These are phyloP conservation scores for Drosophila asahinai DNA, from an alignment of 1,140 invertebrate genomes.

Conservation along the genomic window DNA sequence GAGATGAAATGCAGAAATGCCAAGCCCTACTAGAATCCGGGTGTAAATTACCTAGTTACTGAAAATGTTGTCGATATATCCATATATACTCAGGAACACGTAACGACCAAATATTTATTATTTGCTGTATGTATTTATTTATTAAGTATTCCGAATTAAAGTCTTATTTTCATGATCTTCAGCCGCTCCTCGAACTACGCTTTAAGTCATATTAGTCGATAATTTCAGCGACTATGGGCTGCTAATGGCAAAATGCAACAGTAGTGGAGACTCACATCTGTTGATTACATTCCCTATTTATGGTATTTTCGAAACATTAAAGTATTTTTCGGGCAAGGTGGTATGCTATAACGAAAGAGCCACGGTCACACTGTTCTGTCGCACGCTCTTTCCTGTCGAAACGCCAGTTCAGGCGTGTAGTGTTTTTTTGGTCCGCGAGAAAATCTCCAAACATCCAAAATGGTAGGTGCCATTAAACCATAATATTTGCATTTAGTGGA, in stretches of 20 bases:
- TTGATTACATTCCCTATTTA: neutral
- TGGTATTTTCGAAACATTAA: neutral
- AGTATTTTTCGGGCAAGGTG: neutral
- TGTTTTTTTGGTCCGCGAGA: constrained; percentile 87
- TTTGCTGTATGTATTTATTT: too few relatives aligned
- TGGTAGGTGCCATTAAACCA: constrained; percentile 88
- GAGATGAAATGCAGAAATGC: too few relatives aligned
- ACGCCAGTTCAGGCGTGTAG: constrained; percentile 94
- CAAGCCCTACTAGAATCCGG: too few relatives aligned
- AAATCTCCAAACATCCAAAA: constrained; percentile 94
- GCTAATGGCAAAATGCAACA: neutral
- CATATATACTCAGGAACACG: too few relatives aligned
- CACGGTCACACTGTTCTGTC: constrained; percentile 4
- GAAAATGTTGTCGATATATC: too few relatives aligned
- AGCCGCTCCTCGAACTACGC: too few relatives aligned
- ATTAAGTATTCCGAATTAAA: too few relatives aligned
- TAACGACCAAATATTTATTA: too few relatives aligned
- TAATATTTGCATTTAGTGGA: constrained; percentile 26
- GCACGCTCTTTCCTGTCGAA: constrained; percentile 88
- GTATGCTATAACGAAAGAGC: neutral
- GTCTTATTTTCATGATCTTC: too few relatives aligned
- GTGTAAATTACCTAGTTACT: too few relatives aligned
- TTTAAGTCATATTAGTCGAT: too few relatives aligned
- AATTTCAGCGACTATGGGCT: too few relatives aligned
- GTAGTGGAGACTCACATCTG: neutral